Percentiles rank a stretch among this genome's conserved stretches.
These are phyloP conservation scores for Dendrophyllia cribrosa DNA, from an alignment of 64 coral and sea anemone genomes.

Conservation along the genomic window DNA sequence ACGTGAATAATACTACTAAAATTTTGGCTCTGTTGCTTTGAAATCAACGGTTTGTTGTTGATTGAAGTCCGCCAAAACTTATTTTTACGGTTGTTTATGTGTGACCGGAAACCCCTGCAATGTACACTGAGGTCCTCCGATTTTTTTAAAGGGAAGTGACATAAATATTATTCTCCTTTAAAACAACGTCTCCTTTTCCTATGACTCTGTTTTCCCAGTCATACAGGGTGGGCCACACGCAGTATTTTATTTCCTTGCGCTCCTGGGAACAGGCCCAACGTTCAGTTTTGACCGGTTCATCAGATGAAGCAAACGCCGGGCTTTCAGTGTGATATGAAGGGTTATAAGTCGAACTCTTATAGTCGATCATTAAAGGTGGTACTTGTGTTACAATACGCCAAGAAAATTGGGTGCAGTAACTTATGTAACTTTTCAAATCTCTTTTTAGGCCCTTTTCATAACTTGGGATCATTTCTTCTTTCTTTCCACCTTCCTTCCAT, in stretches of 20 bases:
- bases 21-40: too few species aligned
- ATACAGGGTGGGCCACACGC: background rate
- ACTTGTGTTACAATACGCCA: constrained; percentile 14
- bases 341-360: background rate
- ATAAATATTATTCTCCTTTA: background rate
- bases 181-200: constrained; percentile 1
- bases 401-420: background rate
- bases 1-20: too few species aligned
- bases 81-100: too few species aligned
- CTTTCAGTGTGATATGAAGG: background rate
- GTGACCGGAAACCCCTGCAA: too few species aligned
- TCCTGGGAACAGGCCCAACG: background rate
- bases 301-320: background rate
- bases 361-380: background rate
- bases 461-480: background rate
- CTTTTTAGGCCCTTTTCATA: constrained; percentile 7
- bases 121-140: background rate
- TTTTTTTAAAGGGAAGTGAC: background rate
- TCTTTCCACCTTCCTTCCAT: background rate
- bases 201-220: background rate
- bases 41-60: too few species aligned
- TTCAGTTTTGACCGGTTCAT: background rate
- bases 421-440: background rate
- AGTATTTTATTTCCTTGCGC: background rate
- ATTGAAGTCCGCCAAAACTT: too few species aligned